phyloP scores from a whole-genome alignment of 2,888 invertebrate species.

The Ectemnius continuus region DNA sequence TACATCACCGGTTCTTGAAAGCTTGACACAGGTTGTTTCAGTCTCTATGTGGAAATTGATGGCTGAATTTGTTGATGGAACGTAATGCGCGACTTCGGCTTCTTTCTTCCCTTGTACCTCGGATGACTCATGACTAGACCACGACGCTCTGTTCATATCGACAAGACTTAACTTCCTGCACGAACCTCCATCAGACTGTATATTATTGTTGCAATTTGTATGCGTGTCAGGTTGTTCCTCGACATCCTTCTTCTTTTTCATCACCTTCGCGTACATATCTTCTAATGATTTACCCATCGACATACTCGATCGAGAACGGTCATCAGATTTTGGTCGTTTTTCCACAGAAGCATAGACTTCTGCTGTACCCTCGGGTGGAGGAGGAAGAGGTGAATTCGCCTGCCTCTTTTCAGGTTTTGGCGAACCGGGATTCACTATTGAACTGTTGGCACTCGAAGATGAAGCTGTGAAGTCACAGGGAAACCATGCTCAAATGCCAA shows the following conservation, averaged over 20 bases:
- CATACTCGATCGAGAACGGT: slow-evolving; percentile 61
- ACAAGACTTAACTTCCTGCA: slow-evolving; percentile 69
- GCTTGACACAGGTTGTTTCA: neutral
- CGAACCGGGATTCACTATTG: slow-evolving; percentile 88
- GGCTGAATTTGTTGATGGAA: slow-evolving; percentile 12
- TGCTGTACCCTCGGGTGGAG: slow-evolving; percentile 81
- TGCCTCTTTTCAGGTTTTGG: slow-evolving; percentile 94
- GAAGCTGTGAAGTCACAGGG: slow-evolving; percentile 79
- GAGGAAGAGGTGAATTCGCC: slow-evolving; percentile 92
- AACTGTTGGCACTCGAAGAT: slow-evolving; percentile 86
- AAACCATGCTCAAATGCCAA: neutral
- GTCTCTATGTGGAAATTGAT: slow-evolving; percentile 1
- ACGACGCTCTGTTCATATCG: slow-evolving; percentile 71
- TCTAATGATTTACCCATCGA: slow-evolving; percentile 83
- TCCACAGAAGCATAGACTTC: slow-evolving; percentile 78
- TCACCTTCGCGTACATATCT: slow-evolving; percentile 94
- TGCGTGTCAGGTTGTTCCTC: slow-evolving; percentile 72
- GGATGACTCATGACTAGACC: slow-evolving; percentile 73
- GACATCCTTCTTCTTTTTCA: slow-evolving; percentile 81
- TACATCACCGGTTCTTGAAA: neutral
- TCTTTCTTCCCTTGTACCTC: slow-evolving; percentile 69
- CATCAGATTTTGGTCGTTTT: slow-evolving; percentile 70
- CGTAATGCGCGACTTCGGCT: slow-evolving; percentile 47
- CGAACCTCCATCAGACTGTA: slow-evolving; percentile 40
- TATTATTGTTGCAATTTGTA: slow-evolving; percentile 34